A percentile compares a stretch with the other conserved stretches of the same genome.
phyloP scores from a whole-genome alignment of 1,140 invertebrate genomes.

The Zaprionus vittiger region DNA sequence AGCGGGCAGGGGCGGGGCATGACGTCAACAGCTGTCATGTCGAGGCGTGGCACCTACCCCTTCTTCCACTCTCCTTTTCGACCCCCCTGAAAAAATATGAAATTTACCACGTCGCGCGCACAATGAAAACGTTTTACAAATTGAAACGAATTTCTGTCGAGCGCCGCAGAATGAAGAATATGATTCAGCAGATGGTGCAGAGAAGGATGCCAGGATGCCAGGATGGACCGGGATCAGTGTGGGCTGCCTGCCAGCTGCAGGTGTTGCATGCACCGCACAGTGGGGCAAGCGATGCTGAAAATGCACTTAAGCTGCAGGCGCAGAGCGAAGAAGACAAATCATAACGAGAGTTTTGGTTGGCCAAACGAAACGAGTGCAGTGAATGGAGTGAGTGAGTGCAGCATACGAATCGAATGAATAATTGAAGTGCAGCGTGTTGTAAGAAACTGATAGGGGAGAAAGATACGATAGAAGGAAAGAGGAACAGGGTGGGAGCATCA shows the following conservation, averaged over 20 bases:
- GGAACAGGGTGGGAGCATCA: not conserved
- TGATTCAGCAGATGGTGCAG: constrained; percentile 43
- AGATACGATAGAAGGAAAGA: not conserved
- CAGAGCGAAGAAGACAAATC: not conserved
- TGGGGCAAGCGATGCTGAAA: not conserved
- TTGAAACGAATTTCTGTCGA: constrained; percentile 67
- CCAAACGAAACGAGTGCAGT: not conserved
- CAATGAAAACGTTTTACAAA: constrained; percentile 69
- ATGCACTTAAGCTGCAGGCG: constrained; percentile 3
- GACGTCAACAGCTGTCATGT: constrained; percentile 71
- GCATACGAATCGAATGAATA: not conserved
- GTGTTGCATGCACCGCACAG: constrained; percentile 2
- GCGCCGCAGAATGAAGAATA: constrained; percentile 55
- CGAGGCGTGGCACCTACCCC: constrained; percentile 28
- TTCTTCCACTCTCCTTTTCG: no score
- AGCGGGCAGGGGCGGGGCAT: constrained; percentile 3
- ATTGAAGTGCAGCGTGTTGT: not conserved
- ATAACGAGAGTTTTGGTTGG: not conserved
- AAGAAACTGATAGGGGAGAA: not conserved
- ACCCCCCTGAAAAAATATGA: constrained; percentile 29
- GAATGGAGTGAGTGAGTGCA: not conserved
- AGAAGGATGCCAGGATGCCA: not conserved
- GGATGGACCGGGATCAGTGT: constrained; percentile 2
- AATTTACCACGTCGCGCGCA: constrained; percentile 28
- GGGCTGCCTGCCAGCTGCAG: constrained; percentile 9